Evolutionary conservation across 37 sponge, comb jelly and placozoan genomes (phyloP), one percentile per base, ranked within the genome.

Genomic region (Eunapius fragilis): DNA sequence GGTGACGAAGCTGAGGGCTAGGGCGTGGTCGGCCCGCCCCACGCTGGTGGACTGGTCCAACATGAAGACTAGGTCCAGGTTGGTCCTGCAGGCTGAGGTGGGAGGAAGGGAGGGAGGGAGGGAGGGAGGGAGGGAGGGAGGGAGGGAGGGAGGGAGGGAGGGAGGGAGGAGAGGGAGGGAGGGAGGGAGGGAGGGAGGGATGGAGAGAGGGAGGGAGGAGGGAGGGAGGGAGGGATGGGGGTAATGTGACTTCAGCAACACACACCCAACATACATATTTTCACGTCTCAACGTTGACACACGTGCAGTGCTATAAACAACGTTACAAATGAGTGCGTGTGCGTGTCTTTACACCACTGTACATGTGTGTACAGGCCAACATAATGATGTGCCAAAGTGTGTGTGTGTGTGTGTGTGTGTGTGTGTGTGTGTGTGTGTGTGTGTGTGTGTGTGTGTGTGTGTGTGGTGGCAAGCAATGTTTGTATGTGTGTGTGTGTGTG

Each of bases 41-140:
- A 96, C 93, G 80, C 96, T 96, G 9, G 93, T 91, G n/a, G 96
- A 96, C 45, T 88, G 91, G 48, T 96, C 96, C 86, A 91, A 37
- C 75, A 96, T 80, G 69, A 93, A 96, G 37, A 93, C 87, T 67
- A 96, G 30, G 70, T 96, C 96, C 47, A 90, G 25, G 27, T 85
- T 88, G 10, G 77, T 78, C 37, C 85, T 80, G 72, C 96, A 96
- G 14, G 83, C 96, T 96, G 86, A 3, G 67, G 41, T 22, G 35
- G 45, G 30, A 9, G 35, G 19, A n/a, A n/a, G n/a, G 45, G 37
- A 36, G 37, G 45, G 19, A 36, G 77, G 22, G 25, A 36, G 77
- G 22, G 45, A 36, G 45, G 74, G 74, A 25, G 30, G 17, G 30
- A 50, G 41, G 30, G 26, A 50, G 37, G 22, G 45, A n/a, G 45